phyloP scores from a whole-genome alignment of 1,140 invertebrate species.

The Ceratosolen solmsi region DNA sequence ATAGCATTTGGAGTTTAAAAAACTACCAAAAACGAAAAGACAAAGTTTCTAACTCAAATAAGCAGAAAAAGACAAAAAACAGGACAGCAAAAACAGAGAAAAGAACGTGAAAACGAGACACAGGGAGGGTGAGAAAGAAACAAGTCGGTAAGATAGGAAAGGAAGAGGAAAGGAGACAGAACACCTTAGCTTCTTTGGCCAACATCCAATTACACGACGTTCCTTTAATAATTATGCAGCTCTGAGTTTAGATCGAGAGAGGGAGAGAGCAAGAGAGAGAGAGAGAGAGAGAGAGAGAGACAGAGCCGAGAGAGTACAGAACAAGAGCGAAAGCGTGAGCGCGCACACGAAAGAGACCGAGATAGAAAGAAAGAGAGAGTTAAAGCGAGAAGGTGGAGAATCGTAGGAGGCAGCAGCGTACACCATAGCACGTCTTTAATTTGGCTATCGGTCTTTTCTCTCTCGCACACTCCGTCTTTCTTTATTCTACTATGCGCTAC shows the following conservation, averaged over 20 bases:
- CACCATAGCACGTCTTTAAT: slow-evolving; percentile 61
- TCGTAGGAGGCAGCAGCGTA: slow-evolving; percentile 59
- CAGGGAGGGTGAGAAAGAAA: slow-evolving; percentile 37
- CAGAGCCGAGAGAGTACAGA: not conserved
- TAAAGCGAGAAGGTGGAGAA: slow-evolving; percentile 54
- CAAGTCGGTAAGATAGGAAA: slow-evolving; percentile 26
- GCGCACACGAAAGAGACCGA: not conserved
- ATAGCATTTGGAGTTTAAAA: slow-evolving; percentile 32
- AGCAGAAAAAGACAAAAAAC: slow-evolving; percentile 36
- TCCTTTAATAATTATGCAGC: slow-evolving; percentile 70
- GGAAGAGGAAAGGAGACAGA: slow-evolving; percentile 14
- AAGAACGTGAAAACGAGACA: slow-evolving; percentile 28
- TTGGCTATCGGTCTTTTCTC: slow-evolving; percentile 58
- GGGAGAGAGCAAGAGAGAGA: slow-evolving; percentile 1
- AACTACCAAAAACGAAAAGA: slow-evolving; percentile 15
- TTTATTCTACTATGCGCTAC: slow-evolving; percentile 4
- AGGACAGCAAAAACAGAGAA: slow-evolving; percentile 22
- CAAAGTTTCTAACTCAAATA: slow-evolving; percentile 10
- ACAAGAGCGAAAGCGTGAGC: not conserved
- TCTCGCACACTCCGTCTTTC: slow-evolving; percentile 5
- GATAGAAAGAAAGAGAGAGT: slow-evolving; percentile 34
- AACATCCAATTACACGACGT: slow-evolving; percentile 67
- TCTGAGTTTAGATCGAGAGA: slow-evolving; percentile 52
- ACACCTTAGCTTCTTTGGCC: not conserved
- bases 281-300: not conserved